Evolutionary conservation across 2,797 vertebrate genomes (phyloP).

Genomic region (Macropus fuliginosus): DNA sequence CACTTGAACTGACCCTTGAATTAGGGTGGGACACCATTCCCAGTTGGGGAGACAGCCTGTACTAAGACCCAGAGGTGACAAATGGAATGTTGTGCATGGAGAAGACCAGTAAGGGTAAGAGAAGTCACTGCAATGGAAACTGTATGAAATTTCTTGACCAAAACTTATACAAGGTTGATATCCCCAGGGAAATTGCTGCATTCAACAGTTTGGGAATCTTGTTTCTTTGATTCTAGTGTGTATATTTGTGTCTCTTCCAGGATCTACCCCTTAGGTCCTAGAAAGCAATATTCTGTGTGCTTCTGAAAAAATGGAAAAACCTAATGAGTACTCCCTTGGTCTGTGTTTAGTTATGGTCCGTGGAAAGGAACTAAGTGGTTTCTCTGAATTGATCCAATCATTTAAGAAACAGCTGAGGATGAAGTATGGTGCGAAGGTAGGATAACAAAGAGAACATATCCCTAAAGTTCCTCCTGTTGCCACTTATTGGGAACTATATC

Average conservation of each 20-base stretch:
- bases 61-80: not conserved
- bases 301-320: not conserved
- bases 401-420: not conserved
- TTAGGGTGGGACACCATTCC: not conserved
- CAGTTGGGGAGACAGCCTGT: too few relatives aligned
- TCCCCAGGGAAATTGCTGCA: not conserved
- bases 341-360: not conserved
- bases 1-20: not conserved
- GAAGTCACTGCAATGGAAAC: not conserved
- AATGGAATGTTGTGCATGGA: not conserved
- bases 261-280: not conserved
- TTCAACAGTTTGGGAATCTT: not conserved
- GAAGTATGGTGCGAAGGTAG: not conserved
- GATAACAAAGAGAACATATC: not conserved
- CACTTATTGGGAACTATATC: not conserved
- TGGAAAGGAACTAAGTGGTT: not conserved
- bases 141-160: not conserved
- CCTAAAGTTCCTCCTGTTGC: not conserved
- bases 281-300: not conserved
- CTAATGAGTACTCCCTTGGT: not conserved
- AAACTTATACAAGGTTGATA: not conserved
- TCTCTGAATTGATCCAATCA: not conserved
- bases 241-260: not conserved
- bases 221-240: not conserved
- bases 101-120: not conserved